Evolutionary conservation across 2,113 vertebrate species (phyloP), one percentile per base, ranked within the genome.

Genomic region (Oriolus oriolus): DNA sequence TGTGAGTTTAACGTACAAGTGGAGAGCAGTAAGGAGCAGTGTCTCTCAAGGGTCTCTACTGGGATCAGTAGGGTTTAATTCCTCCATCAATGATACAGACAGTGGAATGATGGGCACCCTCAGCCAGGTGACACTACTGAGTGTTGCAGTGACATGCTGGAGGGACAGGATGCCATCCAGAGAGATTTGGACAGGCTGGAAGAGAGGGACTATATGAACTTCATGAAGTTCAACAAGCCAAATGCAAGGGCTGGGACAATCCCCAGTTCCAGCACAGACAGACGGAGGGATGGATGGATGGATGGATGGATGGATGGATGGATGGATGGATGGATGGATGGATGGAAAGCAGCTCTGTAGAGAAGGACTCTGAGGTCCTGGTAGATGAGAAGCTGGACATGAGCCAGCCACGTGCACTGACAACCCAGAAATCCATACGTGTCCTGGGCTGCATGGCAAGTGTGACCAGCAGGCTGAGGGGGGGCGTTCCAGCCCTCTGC

Each of bases 381-480:
- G 26, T n/a, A 7, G 31, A 12, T 44, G 35, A 66, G 12, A 84
- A 65, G 37, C 1, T 18, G 26, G 26, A 56, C 22, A 23, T 7
- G 11, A 90, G 63, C 22, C 26, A 2, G 5, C 41, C 35, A 10
- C 2, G 8, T 16, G n/a, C 2, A 1, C 45, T 50, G 13, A 7
- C 50, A 90, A 42, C 24, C 35, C 44, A 84, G 54, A 74, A 64
- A 60, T 21, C 21, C 50, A n/a, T 5, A 4, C 1, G 0, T 9
- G 19, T 35, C 52, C 68, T 66, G 68, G 57, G 30, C 42, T 84
- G 63, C 57, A 61, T 30, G 3, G 3, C 23, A n/a, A 65, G 44
- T 2, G 1, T 26, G 37, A 37, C 31, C 44, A 79, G 44, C 27
- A 59, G 30, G 20, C 10, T 1, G 0, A 56, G 17, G 8, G 4